Evolutionary conservation across 2,797 vertebrate genomes (phyloP), one percentile per base, ranked within the genome.

Genomic region (Phrynocephalus forsythii): DNA sequence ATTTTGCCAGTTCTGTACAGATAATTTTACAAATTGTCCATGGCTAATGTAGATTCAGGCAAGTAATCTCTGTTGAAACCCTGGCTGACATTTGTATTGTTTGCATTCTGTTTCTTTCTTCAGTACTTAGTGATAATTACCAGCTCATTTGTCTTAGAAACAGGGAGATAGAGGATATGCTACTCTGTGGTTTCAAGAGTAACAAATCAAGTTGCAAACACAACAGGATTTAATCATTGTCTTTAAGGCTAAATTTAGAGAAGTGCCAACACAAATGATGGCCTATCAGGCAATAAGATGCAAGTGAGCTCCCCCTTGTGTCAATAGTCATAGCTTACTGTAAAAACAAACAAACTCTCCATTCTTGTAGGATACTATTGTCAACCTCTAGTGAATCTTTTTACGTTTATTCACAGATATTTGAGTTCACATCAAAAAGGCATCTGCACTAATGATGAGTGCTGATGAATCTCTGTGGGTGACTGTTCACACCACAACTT

Each of bases 21-120:
- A 69, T 56, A 71, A 44, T 16, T 71, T 69, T 79, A n/a, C 66
- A 71, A 71, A 86, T 71, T 79, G 77, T 38, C 76, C 48, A 79
- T 79, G 77, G 71, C 67, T 86, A 71, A 71, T 50, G 28, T 50
- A 79, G 48, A 72, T 60, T 60, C 60, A 80, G 79, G 67, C 6
- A 60, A n/a, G 67, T 72, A 86, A 80, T 24, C 30, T 80, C 50
- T n/a, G 63, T 50, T 38, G 22, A 86, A 80, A 63, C 15, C 67
- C 20, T 44, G 75, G 28, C 50, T 20, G 78, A 80, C 33, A 72
- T 80, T 73, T 69, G 48, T 26, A 72, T 60, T 83, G 28, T 48
- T 30, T 44, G 16, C 30, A 72, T 80, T 78, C 22, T 85, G 83
- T 10, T n/a, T 85, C 38, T 18, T 50, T 78, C 22, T 69, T 79